Conservation (phyloP, 2,797 vertebrate genomes). For the Pipistrellus kuhlii region DNA sequence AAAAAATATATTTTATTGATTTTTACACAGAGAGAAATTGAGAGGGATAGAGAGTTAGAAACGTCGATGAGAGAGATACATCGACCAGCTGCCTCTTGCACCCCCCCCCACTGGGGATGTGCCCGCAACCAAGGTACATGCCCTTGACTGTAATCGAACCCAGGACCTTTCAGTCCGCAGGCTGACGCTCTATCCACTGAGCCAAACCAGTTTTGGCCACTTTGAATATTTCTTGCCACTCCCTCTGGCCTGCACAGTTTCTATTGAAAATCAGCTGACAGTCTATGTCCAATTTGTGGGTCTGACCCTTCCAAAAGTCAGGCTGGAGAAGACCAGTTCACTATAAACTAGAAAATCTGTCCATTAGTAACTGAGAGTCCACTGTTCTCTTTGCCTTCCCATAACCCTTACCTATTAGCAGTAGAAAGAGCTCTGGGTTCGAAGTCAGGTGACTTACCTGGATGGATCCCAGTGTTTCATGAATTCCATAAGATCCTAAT, state of each 20-base stretch:
- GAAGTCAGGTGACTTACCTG: background rate
- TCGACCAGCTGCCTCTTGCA: no score
- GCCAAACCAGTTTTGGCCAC: no score
- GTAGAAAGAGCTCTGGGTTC: background rate
- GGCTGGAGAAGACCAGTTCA: slow-evolving; percentile 11
- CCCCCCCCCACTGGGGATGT: no score
- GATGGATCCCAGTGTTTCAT: background rate
- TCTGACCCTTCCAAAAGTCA: slow-evolving; percentile 33
- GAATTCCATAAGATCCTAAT: background rate
- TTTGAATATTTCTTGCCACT: background rate
- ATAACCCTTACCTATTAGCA: background rate
- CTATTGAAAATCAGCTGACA: background rate
- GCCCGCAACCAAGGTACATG: no score
- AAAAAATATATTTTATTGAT: no score
- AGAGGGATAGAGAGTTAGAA: no score
- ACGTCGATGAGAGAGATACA: no score
- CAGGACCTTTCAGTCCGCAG: no score
- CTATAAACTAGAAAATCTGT: background rate
- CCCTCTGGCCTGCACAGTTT: background rate
- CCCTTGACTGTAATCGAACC: no score
- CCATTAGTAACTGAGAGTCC: background rate
- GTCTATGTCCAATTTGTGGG: background rate
- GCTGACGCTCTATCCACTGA: no score
- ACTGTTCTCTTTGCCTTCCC: background rate
- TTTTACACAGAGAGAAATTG: no score